Evolutionary conservation across 37 sponge, comb jelly and placozoan genomes (phyloP).

Genomic region (Sycon ciliatum): DNA sequence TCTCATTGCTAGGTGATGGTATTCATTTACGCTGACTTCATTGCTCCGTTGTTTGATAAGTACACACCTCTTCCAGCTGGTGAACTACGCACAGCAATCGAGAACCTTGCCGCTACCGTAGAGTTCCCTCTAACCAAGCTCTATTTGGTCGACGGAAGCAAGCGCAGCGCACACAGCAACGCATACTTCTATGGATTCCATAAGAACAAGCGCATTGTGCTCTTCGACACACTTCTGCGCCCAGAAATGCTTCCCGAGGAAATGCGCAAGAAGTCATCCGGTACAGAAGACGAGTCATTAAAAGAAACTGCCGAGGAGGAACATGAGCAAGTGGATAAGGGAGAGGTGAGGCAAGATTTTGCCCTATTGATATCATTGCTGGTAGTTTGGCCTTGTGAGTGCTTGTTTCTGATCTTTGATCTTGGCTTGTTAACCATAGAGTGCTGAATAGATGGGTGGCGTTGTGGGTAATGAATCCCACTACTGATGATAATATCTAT

Average conservation of each 20-base stretch:
- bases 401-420: no score
- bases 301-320: background rate
- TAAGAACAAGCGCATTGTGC: conserved; percentile 84
- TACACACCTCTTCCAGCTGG: conserved; percentile 84
- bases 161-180: conserved; percentile 87
- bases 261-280: conserved; percentile 5
- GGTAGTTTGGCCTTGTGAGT: no score
- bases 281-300: background rate
- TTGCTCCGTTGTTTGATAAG: conserved; percentile 94
- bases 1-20: conserved; percentile 41
- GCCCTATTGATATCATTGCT: no score
- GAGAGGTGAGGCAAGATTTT: background rate
- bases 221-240: conserved; percentile 89
- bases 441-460: no score
- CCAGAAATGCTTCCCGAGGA: conserved; percentile 35
- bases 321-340: conserved; percentile 1
- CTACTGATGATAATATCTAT: no score
- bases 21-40: conserved; percentile 76
- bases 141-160: conserved; percentile 81
- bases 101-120: conserved; percentile 49
- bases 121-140: conserved; percentile 84
- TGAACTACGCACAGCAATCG: conserved; percentile 58
- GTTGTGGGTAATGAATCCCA: no score
- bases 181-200: conserved; percentile 96
- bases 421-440: no score